phyloP scores from a whole-genome alignment of 2,888 invertebrate genomes.

The Marasmarcha lunaedactyla region DNA sequence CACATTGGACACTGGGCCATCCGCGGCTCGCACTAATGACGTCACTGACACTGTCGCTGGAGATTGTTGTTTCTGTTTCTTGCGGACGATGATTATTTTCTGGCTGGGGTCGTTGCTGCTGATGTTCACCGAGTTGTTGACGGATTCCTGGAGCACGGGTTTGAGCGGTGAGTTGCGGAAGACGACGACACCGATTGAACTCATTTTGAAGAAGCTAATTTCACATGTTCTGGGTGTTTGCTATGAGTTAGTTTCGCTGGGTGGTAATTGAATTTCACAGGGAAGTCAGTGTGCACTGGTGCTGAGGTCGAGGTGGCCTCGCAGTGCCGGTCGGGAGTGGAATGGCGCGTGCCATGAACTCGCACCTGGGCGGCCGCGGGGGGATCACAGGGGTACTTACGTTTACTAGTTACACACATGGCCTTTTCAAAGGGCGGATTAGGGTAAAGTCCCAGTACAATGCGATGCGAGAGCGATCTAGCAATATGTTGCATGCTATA shows the following conservation, averaged over 20 bases:
- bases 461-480: conserved; percentile 10
- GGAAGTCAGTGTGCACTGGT: conserved; percentile 28
- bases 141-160: conserved; percentile 75
- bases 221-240: conserved; percentile 52
- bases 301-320: conserved; percentile 46
- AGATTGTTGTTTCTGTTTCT: conserved; percentile 55
- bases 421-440: conserved; percentile 56
- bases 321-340: conserved; percentile 57
- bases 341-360: conserved; percentile 66
- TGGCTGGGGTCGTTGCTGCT: conserved; percentile 49
- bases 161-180: conserved; percentile 71
- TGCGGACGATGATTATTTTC: conserved; percentile 68
- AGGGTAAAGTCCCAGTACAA: conserved; percentile 37
- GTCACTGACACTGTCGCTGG: conserved; percentile 51
- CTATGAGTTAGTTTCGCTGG: conserved; percentile 31
- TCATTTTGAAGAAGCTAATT: conserved; percentile 58
- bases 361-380: conserved; percentile 64
- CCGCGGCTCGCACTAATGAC: conserved; percentile 48
- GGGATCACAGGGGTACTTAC: conserved; percentile 69
- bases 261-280: conserved; percentile 32
- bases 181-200: conserved; percentile 70
- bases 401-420: conserved; percentile 68
- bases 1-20: conserved; percentile 32
- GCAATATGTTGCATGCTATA: conserved; percentile 17
- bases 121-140: conserved; percentile 71